phyloP scores from a whole-genome alignment of 2,113 vertebrate genomes.

The Grantiella picta region DNA sequence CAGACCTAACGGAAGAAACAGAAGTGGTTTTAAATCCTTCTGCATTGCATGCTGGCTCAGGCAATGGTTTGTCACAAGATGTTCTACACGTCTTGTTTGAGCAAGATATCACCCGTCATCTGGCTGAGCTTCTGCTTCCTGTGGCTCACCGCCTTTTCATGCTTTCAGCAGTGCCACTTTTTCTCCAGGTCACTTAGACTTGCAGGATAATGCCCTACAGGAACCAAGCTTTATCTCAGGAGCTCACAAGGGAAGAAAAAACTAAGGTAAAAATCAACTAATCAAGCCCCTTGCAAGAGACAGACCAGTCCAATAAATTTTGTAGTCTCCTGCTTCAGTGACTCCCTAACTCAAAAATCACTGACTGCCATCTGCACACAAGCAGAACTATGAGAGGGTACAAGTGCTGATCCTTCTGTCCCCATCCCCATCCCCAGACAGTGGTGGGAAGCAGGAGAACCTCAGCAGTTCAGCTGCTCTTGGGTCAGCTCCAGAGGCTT shows the following conservation, averaged over 20 bases:
- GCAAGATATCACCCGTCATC: background rate
- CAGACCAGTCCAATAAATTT: background rate
- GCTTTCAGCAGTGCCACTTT: background rate
- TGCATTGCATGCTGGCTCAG: fast-evolving
- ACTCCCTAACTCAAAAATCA: background rate
- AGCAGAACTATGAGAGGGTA: background rate
- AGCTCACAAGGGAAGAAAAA: background rate
- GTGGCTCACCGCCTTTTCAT: fast-evolving
- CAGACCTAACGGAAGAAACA: background rate
- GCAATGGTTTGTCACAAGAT: background rate
- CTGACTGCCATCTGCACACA: background rate
- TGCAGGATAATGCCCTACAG: background rate
- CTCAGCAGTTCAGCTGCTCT: background rate
- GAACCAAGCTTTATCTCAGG: background rate
- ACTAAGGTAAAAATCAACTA: background rate
- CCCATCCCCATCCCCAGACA: fast-evolving
- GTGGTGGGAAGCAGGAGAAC: background rate
- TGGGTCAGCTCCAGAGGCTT: background rate
- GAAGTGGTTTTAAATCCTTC: background rate
- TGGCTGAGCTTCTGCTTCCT: background rate
- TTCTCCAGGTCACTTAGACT: background rate
- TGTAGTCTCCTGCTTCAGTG: background rate
- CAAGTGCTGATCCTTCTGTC: fast-evolving
- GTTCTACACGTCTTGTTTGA: background rate
- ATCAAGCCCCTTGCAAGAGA: background rate